Conservation (phyloP, 2,797 vertebrate species). For the Myotis pilosus region DNA sequence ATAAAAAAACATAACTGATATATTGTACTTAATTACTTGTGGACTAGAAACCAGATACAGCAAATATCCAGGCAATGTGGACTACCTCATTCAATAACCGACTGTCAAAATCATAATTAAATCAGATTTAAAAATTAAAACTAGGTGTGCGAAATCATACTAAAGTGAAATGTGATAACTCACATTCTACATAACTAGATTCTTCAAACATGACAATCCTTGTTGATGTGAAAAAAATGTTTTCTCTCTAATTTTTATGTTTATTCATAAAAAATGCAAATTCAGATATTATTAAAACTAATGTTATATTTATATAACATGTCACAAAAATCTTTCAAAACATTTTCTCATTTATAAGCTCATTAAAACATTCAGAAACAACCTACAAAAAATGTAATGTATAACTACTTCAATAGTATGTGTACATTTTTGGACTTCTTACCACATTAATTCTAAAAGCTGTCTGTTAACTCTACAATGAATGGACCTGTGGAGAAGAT, state of each 20-base stretch:
- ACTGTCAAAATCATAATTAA: conserved; percentile 73
- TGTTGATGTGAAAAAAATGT: conserved; percentile 33
- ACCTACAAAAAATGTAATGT: conserved; percentile 17
- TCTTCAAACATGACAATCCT: conserved; percentile 47
- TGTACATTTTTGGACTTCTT: conserved; percentile 18
- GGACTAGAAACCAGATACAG: conserved; percentile 69
- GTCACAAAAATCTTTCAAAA: conserved; percentile 40
- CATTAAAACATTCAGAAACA: conserved; percentile 53
- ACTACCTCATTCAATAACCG: conserved; percentile 83
- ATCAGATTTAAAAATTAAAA: conserved; percentile 68
- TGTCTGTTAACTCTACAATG: conserved; percentile 1
- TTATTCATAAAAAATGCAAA: conserved; percentile 54
- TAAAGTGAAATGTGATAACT: conserved; percentile 65
- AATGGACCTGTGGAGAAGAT: not conserved
- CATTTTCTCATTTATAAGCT: conserved; percentile 43
- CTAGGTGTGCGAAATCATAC: conserved; percentile 62
- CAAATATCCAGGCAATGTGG: conserved; percentile 77
- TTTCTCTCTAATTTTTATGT: conserved; percentile 65
- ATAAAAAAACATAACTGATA: conserved; percentile 71
- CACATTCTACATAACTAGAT: conserved; percentile 59
- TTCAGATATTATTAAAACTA: conserved; percentile 32
- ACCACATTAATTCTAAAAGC: conserved; percentile 32
- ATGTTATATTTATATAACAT: conserved; percentile 56
- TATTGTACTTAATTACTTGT: conserved; percentile 79
- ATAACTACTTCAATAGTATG: not conserved